These are phyloP conservation scores for Drosophila rubida DNA, from an alignment of 2,888 invertebrate species.

Conservation along the genomic window DNA sequence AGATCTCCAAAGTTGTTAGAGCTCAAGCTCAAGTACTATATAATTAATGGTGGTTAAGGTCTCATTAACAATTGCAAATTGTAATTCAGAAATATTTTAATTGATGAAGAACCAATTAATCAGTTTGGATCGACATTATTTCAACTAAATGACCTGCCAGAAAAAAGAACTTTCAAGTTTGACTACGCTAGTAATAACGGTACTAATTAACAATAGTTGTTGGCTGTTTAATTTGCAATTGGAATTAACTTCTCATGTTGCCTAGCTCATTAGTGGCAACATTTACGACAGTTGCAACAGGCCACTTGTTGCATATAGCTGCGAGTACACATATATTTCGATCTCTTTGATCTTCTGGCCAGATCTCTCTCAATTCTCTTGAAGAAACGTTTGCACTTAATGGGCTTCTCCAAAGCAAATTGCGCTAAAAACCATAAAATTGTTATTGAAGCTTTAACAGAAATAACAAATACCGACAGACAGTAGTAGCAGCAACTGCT, in stretches of 20 bases:
- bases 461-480: constrained; percentile 37
- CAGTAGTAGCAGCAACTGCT: constrained; percentile 3
- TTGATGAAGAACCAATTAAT: too few relatives aligned
- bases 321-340: neutral
- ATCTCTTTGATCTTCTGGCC: constrained; percentile 21
- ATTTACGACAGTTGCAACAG: neutral
- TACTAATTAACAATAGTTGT: too few relatives aligned
- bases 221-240: too few relatives aligned
- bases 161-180: too few relatives aligned
- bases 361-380: constrained; percentile 15
- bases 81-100: neutral
- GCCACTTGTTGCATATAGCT: constrained; percentile 2
- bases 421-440: constrained; percentile 74
- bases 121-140: too few relatives aligned
- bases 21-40: neutral
- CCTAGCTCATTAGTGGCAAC: neutral
- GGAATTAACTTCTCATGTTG: too few relatives aligned
- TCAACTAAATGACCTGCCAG: too few relatives aligned
- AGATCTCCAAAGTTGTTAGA: neutral
- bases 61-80: neutral
- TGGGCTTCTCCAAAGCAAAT: constrained; percentile 42
- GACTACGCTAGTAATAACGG: too few relatives aligned
- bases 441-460: constrained; percentile 66
- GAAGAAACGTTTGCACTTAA: constrained; percentile 36
- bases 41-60: neutral